These are phyloP conservation scores for Anguilla japonica DNA, from an alignment of 2,113 vertebrate species.

Conservation along the genomic window DNA sequence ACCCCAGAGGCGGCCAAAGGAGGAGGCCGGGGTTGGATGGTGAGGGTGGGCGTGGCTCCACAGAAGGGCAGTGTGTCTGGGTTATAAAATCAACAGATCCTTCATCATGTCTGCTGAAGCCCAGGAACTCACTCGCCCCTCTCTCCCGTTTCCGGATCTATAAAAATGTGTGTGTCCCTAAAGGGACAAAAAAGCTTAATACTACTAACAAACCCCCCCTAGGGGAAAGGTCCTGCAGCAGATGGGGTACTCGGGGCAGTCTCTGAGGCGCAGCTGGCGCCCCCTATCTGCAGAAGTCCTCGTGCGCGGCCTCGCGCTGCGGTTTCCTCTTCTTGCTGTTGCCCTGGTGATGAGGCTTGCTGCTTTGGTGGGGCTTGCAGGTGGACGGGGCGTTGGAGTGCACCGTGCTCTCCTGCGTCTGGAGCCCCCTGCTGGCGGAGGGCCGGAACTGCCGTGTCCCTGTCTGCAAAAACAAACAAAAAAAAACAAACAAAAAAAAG, in stretches of 20 bases:
- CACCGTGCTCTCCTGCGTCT: constrained; percentile 80
- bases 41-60: constrained; percentile 49
- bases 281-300: constrained; percentile 93
- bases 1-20: constrained; percentile 52
- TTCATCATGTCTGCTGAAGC: constrained; percentile 58
- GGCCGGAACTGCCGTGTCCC: constrained; percentile 78
- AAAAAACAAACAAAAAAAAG: not conserved
- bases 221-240: constrained; percentile 54
- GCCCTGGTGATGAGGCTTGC: constrained; percentile 85
- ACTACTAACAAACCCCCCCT: constrained; percentile 55
- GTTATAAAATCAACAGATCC: constrained; percentile 52
- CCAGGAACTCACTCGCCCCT: constrained; percentile 50
- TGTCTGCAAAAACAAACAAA: constrained; percentile 57
- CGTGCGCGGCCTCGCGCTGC: constrained; percentile 82
- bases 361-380: constrained; percentile 82
- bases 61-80: constrained; percentile 45
- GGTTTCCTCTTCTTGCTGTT: constrained; percentile 96
- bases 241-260: constrained; percentile 46
- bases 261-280: constrained; percentile 44
- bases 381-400: constrained; percentile 71
- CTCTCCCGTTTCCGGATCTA: constrained; percentile 45
- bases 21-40: constrained; percentile 46
- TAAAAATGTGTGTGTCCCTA: constrained; percentile 53
- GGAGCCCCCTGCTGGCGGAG: constrained; percentile 82
- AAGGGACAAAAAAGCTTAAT: constrained; percentile 40